Evolutionary conservation across 2,113 vertebrate genomes (phyloP), one percentile per base, ranked within the genome.

Genomic region (Xyliphius kryptos): DNA sequence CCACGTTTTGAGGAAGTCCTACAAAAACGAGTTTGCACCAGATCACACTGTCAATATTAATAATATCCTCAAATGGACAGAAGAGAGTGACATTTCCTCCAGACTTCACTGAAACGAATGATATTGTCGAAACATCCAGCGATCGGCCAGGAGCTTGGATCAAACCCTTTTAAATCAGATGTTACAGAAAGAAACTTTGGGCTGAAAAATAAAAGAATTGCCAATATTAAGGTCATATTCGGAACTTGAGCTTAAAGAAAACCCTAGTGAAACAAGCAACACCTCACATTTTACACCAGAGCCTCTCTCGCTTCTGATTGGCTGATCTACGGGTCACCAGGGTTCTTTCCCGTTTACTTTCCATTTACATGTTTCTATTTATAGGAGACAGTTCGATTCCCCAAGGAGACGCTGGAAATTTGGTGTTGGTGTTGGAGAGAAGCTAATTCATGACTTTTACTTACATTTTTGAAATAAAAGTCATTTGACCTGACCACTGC

Each of bases 1-100:
- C 53, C 8, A 56, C 53, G 12, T 13, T 38, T 56, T 56, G 53
- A 38, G 53, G 53, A 20, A 56, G 37, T 56, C 40, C 16, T 40
- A 26, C 53, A 40, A 38, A 19, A 8, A 8, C 40, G 16, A 17
- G 53, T 19, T 40, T 56, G 36, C 13, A 56, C 53, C 53, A 56
- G 6, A 56, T 12, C 15, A 56, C 5, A 26, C 20, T 52, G 13
- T 52, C 36, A 8, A 36, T 16, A 1, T 6, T 14, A 19, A 1
- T 26, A 13, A 40, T 14, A 6, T 38, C 5, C 40, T 16, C 53
- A 19, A 40, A 19, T 8, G 36, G 36, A 8, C 53, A 56, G 2
- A 17, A 19, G 3, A 56, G 36, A 19, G 53, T 40, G 20, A 56
- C 16, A 20, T 1, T 13, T 17, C 38, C 32, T 55, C 52, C 52